Percentiles rank a stretch among this genome's conserved stretches.
Conservation (phyloP, 2,797 vertebrate species). For the Pipistrellus nathusii region DNA sequence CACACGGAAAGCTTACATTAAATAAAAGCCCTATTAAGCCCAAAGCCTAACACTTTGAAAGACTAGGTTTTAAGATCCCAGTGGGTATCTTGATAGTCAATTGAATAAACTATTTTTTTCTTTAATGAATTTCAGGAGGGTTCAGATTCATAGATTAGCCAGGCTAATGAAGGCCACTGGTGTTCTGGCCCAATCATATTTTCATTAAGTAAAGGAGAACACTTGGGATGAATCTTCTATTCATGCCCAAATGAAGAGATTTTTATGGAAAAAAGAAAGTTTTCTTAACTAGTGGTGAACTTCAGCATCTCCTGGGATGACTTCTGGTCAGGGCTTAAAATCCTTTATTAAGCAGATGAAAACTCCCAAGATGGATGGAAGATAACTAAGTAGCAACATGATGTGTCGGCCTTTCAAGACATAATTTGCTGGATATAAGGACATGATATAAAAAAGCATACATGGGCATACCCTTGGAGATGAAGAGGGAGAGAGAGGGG, state of each 20-base stretch:
- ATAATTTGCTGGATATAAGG: slow-evolving; percentile 19
- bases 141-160: slow-evolving; percentile 39
- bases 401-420: background rate
- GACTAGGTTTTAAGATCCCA: slow-evolving; percentile 55
- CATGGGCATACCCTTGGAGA: background rate
- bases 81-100: slow-evolving; percentile 31
- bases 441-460: background rate
- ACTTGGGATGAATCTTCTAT: background rate
- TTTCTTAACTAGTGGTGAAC: background rate
- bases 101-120: slow-evolving; percentile 60
- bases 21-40: slow-evolving; percentile 50
- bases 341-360: background rate
- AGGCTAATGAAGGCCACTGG: slow-evolving; percentile 40
- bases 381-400: background rate
- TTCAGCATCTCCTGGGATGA: background rate
- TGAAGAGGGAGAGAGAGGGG: too few species aligned
- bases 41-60: slow-evolving; percentile 51
- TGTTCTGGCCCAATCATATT: background rate
- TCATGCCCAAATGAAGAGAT: background rate
- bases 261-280: background rate
- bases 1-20: slow-evolving; percentile 33
- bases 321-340: background rate
- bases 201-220: slow-evolving; percentile 36
- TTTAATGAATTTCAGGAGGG: slow-evolving; percentile 67
- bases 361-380: background rate